Conservation (phyloP, 2,797 vertebrate genomes). For the Anolis apletophallus region DNA sequence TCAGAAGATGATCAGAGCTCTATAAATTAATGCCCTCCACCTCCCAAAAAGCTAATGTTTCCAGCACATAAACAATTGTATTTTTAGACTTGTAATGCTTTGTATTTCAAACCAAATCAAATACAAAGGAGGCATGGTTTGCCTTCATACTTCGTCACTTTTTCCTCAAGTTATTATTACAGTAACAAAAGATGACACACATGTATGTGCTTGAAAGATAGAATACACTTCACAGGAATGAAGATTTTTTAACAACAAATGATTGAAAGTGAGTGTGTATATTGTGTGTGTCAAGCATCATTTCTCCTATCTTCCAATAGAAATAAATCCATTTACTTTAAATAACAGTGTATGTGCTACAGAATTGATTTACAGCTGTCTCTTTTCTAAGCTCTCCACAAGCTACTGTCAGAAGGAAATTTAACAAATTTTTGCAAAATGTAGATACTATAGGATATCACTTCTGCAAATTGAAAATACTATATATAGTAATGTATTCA, state of each 20-base stretch:
- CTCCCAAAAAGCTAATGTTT: accelerated
- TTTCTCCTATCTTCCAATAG: slow-evolving; percentile 28
- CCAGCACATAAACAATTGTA: no score
- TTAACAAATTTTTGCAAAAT: background rate
- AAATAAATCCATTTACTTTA: slow-evolving; percentile 13
- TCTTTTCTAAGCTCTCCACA: background rate
- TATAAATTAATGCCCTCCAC: background rate
- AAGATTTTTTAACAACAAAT: background rate
- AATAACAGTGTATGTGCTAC: background rate
- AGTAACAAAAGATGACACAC: slow-evolving; percentile 15
- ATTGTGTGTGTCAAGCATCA: background rate
- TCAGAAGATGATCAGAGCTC: background rate
- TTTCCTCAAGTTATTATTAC: slow-evolving; percentile 17
- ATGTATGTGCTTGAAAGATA: no score
- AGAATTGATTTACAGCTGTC: slow-evolving; percentile 2
- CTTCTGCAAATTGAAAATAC: background rate
- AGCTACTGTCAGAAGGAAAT: slow-evolving; percentile 5
- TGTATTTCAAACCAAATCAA: background rate
- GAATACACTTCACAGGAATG: background rate
- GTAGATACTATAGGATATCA: background rate
- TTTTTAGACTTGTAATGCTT: accelerated
- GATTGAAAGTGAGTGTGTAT: background rate
- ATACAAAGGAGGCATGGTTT: background rate
- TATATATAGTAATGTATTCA: no score
- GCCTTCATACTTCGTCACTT: slow-evolving; percentile 1